A percentile compares a stretch with the other conserved stretches of the same genome.
Conservation (phyloP, 2,113 vertebrate species). For the Callionymus lyra region DNA sequence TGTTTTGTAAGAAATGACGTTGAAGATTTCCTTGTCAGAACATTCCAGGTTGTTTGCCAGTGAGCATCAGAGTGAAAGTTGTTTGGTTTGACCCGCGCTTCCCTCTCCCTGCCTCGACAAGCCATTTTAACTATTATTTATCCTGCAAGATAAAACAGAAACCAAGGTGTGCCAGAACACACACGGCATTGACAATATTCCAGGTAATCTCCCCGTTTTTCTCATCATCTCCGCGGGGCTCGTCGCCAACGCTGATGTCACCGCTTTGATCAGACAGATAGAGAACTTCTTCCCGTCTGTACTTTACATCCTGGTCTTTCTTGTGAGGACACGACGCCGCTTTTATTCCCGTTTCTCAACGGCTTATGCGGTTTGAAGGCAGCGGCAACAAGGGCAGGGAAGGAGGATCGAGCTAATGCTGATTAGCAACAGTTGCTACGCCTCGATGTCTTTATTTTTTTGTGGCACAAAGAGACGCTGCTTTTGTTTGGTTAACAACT, state of each 20-base stretch:
- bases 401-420: conserved; percentile 1
- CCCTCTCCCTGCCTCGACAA: conserved; percentile 17
- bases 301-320: conserved; percentile 4
- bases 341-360: conserved; percentile 17
- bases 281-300: not conserved
- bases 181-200: conserved; percentile 21
- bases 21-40: no score
- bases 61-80: conserved; percentile 13
- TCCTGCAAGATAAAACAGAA: conserved; percentile 39
- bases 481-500: no score
- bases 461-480: no score
- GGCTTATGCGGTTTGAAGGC: conserved; percentile 8
- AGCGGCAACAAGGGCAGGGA: conserved; percentile 1
- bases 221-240: not conserved
- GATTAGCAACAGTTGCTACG: no score
- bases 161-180: conserved; percentile 32
- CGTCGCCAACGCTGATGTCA: conserved; percentile 7
- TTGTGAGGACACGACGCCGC: conserved; percentile 24
- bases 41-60: no score
- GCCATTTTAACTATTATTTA: conserved; percentile 15
- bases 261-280: conserved; percentile 13
- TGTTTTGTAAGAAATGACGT: no score
- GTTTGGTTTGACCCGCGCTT: conserved; percentile 17
- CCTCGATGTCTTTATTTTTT: no score
- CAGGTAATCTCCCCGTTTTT: conserved; percentile 23